Evolutionary conservation across 2,113 vertebrate species (phyloP), one percentile per base, ranked within the genome.

Genomic region (Loxodonta africana): DNA sequence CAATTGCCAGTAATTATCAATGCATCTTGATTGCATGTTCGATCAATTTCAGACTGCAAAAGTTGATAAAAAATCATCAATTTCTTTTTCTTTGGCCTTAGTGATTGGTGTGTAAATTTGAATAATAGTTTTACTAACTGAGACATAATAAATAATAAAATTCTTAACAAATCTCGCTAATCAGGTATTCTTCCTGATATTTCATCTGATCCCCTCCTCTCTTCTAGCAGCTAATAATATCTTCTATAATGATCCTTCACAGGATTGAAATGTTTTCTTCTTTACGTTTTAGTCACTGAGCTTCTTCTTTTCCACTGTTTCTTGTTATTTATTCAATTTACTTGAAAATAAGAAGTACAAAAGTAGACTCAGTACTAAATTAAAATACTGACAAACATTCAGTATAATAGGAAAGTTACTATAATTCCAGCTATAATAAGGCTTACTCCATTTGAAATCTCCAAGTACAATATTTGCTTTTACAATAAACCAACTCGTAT

Each of bases 381-480:
- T 82, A 90, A 95, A 93, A 11, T 30, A 65, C 90, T 95, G 57
- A 90, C 26, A 73, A 86, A 92, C 57, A 48, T 26, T 82, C 37
- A 90, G 8, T 44, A 88, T 78, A 94, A 95, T 60, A 23, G 17
- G 74, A 94, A 95, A 93, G 82, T 83, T 78, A 78, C 78, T 74
- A 28, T 88, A 90, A 90, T 90, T 83, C 91, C 89, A 73, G 44
- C 33, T 88, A 33, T 12, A 41, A 81, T 44, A 62, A 74, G 89
- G 78, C 62, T 94, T 62, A 63, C 6, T 84, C 65, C 18, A 62
- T 82, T 51, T 74, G 51, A 95, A 96, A 85, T 48, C 11, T 69
- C 28, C 85, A 96, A 93, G 67, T n/a, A 85, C 87, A 91, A 85
- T 41, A 90, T 78, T 95, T 82, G 18, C 28, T 95, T 97, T 97